These are phyloP conservation scores for Anisognathus igniventris DNA, from an alignment of 2,797 vertebrate genomes.

Conservation along the genomic window DNA sequence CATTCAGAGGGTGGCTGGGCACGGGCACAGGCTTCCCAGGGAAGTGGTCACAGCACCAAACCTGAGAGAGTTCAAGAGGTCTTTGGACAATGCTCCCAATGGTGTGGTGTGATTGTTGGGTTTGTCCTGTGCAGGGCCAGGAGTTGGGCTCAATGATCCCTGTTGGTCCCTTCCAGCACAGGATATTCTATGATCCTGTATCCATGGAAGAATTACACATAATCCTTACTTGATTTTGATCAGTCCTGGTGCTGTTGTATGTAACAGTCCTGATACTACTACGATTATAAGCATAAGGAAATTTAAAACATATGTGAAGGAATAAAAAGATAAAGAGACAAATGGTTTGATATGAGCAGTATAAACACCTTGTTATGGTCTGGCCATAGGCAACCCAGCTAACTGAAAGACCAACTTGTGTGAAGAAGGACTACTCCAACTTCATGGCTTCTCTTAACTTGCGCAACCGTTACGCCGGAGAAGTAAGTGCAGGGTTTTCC, in stretches of 20 bases:
- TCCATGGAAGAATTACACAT: neutral
- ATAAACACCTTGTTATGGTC: neutral
- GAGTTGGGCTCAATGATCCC: neutral
- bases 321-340: neutral
- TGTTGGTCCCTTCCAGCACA: neutral
- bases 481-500: constrained; percentile 71
- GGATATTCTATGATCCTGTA: neutral
- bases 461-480: constrained; percentile 93
- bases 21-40: neutral
- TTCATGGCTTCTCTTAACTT: constrained; percentile 97
- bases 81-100: neutral
- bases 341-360: neutral
- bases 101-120: neutral
- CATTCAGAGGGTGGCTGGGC: neutral
- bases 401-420: constrained; percentile 89
- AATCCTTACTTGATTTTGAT: neutral
- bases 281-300: neutral
- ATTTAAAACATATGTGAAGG: neutral
- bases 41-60: neutral
- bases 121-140: neutral
- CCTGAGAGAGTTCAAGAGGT: neutral
- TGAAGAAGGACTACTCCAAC: constrained; percentile 97
- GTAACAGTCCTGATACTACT: neutral
- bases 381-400: constrained; percentile 85
- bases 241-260: neutral